Base-by-base conservation (phyloP, 1,140 invertebrate species). In the Anoplolepis gracilipes region DNA sequence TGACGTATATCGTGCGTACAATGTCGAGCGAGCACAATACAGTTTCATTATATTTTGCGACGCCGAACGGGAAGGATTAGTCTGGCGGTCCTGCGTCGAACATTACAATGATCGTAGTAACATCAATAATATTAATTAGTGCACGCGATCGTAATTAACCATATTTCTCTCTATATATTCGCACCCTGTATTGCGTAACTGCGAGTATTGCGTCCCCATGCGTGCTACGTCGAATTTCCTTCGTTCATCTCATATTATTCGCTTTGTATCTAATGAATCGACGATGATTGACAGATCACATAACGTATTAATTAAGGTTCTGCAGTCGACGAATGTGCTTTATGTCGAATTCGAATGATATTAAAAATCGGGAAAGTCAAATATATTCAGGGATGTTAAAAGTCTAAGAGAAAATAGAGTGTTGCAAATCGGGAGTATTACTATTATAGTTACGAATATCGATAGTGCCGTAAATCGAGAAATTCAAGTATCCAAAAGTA, bases 281-380 rank as follows among this genome's bases (percentile, higher is more conserved):
- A 36, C 65, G 33, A n/a, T n/a, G 57, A 77, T 77, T 77, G 70
- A 0, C 42, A 13, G 42, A 5, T 55, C 30, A 62, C 33, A 28
- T 76, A 16, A 30, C 28, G 75, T 65, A 61, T 65, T 78, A 77
- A 77, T 77, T 77, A 65, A 30, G n/a, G 19, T 49, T 25, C 73
- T 76, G 72, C 22, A 22, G 36, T 13, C 36, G 39, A 13, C 28
- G 75, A 36, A 69, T 46, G 16, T 42, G 22, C 65, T 25, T 22
- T 33, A 22, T 25, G 46, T 33, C 75, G 39, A 65, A 28, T 28
- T 8, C 11, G 8, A 39, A 39, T 30, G 28, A 53, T 36, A 36
- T 36, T 36, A 36, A 36, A 36, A 36, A 36, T 36, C 33, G 33
- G 1, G 33, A 36, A n/a, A n/a, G n/a, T n/a, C n/a, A n/a, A n/a